phyloP scores from a whole-genome alignment of 2,797 vertebrate species.

The Brachyalestes nurse region DNA sequence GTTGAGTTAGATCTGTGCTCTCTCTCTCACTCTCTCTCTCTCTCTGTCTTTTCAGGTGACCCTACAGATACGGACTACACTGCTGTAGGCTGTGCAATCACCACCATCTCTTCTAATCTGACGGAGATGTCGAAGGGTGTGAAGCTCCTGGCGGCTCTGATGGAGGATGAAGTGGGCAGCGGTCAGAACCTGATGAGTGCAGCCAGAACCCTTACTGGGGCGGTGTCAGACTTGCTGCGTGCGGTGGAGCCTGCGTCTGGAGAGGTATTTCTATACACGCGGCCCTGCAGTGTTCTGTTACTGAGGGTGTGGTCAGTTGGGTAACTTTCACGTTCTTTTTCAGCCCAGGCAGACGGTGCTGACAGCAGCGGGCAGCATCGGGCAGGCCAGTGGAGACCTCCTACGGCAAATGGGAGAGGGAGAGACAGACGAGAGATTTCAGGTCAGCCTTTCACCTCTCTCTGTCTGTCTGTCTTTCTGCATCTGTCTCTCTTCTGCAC shows the following conservation, averaged over 20 bases:
- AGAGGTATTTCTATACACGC: slow-evolving; percentile 77
- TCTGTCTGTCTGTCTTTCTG: slow-evolving; percentile 62
- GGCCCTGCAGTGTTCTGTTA: background rate
- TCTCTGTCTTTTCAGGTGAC: slow-evolving; percentile 81
- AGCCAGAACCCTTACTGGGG: slow-evolving; percentile 90
- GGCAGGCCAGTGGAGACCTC: slow-evolving; percentile 96
- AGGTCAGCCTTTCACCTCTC: slow-evolving; percentile 77
- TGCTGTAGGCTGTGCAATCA: slow-evolving; percentile 97
- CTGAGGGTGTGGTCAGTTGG: background rate
- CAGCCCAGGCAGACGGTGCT: slow-evolving; percentile 97
- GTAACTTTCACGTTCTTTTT: slow-evolving; percentile 20
- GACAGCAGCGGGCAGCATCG: slow-evolving; percentile 96
- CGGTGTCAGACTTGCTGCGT: slow-evolving; percentile 93
- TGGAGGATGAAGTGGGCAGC: slow-evolving; percentile 95
- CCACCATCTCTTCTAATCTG: slow-evolving; percentile 98
- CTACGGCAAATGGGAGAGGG: slow-evolving; percentile 96
- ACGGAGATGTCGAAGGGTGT: slow-evolving; percentile 99
- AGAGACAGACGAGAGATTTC: slow-evolving; percentile 97
- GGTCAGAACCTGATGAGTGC: slow-evolving; percentile 95
- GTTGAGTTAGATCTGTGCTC: too few relatives aligned
- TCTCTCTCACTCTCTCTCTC: background rate
- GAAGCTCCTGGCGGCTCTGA: slow-evolving; percentile 92
- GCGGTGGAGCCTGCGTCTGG: slow-evolving; percentile 94
- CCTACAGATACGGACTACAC: slow-evolving; percentile 97
- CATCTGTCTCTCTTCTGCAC: slow-evolving; percentile 56